Percentiles rank a stretch among this genome's conserved stretches.
Evolutionary conservation across 92 coral and sea anemone species (phyloP).

Genomic region (Desmophyllum pertusum): DNA sequence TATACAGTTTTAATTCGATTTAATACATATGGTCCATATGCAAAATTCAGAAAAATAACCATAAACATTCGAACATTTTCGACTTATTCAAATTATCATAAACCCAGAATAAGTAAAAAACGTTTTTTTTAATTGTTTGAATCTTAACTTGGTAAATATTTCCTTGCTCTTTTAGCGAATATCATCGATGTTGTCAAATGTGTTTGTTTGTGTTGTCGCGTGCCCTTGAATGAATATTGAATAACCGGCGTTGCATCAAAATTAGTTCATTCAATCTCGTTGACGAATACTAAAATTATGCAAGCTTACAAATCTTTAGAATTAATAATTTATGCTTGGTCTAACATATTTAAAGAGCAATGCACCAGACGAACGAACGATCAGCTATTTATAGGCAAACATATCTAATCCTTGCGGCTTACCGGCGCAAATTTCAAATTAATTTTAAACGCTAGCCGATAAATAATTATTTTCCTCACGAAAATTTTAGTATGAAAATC

Average conservation of each 20-base stretch:
- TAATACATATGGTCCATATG: no score
- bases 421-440: neutral
- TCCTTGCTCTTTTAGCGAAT: neutral
- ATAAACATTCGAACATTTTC: neutral
- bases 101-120: neutral
- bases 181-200: neutral
- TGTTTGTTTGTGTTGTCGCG: neutral
- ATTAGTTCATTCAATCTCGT: neutral
- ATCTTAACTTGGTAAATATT: neutral
- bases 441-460: neutral
- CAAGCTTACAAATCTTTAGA: neutral
- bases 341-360: no score
- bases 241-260: slow-evolving; percentile 1
- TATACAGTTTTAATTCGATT: no score
- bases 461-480: neutral
- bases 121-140: neutral
- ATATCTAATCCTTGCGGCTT: neutral
- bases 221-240: neutral
- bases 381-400: neutral
- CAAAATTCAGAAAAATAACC: no score
- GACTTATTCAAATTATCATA: neutral
- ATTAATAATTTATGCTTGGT: no score
- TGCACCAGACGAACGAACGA: no score
- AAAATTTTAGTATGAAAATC: neutral
- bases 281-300: neutral